Evolutionary conservation across 1,140 invertebrate species (phyloP).

Genomic region (Saxidomus purpurata): DNA sequence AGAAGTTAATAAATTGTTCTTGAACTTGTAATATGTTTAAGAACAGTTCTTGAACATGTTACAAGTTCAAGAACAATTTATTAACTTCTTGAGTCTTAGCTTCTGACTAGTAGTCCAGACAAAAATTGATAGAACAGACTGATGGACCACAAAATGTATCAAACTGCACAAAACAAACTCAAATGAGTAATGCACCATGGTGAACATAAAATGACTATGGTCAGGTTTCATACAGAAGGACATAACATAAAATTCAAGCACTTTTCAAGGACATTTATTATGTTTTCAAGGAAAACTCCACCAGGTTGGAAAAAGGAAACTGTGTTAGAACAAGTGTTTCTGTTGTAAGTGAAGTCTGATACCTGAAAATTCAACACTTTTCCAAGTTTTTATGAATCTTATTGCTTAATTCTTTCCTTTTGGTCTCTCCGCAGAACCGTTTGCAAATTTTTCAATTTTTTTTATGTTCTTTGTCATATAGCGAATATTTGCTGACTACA

Average conservation of each 20-base stretch:
- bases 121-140: slow-evolving; percentile 23
- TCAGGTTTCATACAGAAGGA: neutral
- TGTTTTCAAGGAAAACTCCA: slow-evolving; percentile 27
- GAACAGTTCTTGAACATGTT: too few relatives aligned
- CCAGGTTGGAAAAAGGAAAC: slow-evolving; percentile 6
- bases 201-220: slow-evolving; percentile 9
- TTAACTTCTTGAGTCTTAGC: slow-evolving; percentile 3
- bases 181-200: slow-evolving; percentile 23
- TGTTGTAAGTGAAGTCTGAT: neutral
- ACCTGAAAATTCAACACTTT: neutral
- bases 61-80: too few relatives aligned
- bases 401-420: neutral
- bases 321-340: slow-evolving; percentile 7
- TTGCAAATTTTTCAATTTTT: slow-evolving; percentile 24
- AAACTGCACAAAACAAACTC: slow-evolving; percentile 33
- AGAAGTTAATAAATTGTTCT: too few relatives aligned
- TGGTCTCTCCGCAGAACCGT: neutral
- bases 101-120: slow-evolving; percentile 7
- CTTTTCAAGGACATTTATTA: neutral
- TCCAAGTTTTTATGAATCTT: slow-evolving; percentile 6
- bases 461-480: neutral
- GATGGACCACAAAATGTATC: slow-evolving; percentile 16
- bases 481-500: neutral
- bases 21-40: too few relatives aligned
- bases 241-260: neutral